Evolutionary conservation across 1,140 invertebrate species (phyloP).

Genomic region (Drosophila hydei): DNA sequence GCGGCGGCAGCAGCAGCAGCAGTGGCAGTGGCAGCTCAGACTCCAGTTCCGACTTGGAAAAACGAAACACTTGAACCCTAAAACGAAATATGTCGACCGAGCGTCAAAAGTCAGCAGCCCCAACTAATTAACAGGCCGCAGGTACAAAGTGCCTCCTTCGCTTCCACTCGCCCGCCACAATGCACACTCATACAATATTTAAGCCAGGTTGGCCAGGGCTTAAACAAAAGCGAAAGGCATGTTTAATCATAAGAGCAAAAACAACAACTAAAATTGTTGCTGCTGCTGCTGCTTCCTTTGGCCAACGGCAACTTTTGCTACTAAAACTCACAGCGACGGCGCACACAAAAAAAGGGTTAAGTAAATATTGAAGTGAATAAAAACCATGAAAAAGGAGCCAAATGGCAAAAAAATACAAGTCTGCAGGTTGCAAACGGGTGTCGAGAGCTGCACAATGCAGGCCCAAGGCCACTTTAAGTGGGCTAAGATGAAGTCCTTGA

Average conservation of each 20-base stretch:
- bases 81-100: conserved; percentile 76
- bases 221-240: conserved; percentile 81
- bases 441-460: background rate
- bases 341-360: conserved; percentile 74
- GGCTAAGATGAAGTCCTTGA: too few relatives aligned
- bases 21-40: background rate
- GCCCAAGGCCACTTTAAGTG: too few relatives aligned
- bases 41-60: background rate
- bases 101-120: conserved; percentile 74
- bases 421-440: background rate
- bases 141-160: conserved; percentile 49
- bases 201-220: conserved; percentile 67
- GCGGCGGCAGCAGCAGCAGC: background rate
- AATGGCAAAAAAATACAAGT: conserved; percentile 37
- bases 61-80: conserved; percentile 73
- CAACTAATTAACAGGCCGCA: conserved; percentile 79
- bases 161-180: conserved; percentile 10
- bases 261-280: conserved; percentile 61
- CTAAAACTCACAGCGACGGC: conserved; percentile 47
- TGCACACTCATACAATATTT: conserved; percentile 75
- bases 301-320: conserved; percentile 57
- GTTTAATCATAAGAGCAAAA: conserved; percentile 82
- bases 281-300: conserved; percentile 46
- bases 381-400: conserved; percentile 72
- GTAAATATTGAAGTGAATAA: conserved; percentile 81